Evolutionary conservation across 1,140 invertebrate genomes (phyloP).

Genomic region (Eupeodes corollae): DNA sequence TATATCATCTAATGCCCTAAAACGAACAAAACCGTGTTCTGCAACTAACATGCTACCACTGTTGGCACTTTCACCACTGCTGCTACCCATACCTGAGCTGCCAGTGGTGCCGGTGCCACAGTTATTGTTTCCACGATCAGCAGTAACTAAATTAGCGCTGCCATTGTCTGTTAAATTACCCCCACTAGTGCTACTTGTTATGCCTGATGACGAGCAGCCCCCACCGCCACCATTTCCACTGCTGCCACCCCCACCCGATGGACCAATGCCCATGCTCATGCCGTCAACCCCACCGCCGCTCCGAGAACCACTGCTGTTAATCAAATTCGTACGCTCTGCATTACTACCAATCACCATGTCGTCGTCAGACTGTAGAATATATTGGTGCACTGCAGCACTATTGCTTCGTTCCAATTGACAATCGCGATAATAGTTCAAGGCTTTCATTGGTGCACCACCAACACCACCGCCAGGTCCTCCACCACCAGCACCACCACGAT

Average conservation of each 20-base stretch:
- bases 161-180: background rate
- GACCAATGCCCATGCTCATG: background rate
- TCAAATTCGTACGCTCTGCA: conserved; percentile 28
- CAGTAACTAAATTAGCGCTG: background rate
- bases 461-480: conserved; percentile 1
- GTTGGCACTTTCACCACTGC: conserved; percentile 7
- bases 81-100: too few species aligned
- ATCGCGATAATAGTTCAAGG: background rate
- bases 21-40: conserved; percentile 73
- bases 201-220: background rate
- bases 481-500: conserved; percentile 1
- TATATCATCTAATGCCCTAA: conserved; percentile 52
- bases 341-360: conserved; percentile 19
- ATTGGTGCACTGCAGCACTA: background rate
- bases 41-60: conserved; percentile 64
- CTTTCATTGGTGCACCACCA: conserved; percentile 7
- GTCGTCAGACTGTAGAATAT: conserved; percentile 16
- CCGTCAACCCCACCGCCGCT: background rate
- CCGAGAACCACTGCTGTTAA: conserved; percentile 7
- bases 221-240: conserved; percentile 2
- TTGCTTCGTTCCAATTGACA: conserved; percentile 5
- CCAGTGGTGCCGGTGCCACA: background rate
- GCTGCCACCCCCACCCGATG: background rate
- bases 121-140: background rate
- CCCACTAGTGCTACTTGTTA: background rate